phyloP scores from a whole-genome alignment of 2,888 invertebrate species.

The Caenorhabditis sp. region DNA sequence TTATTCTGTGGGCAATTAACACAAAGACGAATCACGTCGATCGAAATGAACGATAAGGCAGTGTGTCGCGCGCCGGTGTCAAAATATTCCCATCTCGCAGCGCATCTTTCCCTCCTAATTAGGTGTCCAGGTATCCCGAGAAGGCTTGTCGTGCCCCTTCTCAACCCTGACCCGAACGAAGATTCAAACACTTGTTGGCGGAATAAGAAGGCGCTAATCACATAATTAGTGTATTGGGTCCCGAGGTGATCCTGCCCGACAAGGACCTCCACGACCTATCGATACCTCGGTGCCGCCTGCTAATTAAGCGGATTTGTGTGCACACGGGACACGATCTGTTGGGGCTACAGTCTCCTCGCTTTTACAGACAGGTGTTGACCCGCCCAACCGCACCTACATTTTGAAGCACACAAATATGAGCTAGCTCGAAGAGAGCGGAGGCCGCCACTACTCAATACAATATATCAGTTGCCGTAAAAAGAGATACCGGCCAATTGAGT shows the following conservation, averaged over 20 bases:
- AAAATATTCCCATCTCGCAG: conserved; percentile 22
- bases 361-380: conserved; percentile 60
- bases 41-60: conserved; percentile 26
- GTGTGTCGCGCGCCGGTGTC: conserved; percentile 28
- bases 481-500: conserved; percentile 30
- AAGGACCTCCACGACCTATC: conserved; percentile 2
- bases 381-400: conserved; percentile 41
- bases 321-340: conserved; percentile 10
- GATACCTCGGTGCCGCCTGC: conserved; percentile 31
- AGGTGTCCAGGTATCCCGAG: conserved; percentile 6
- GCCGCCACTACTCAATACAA: conserved; percentile 1
- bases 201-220: conserved; percentile 36
- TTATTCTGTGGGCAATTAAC: conserved; percentile 39
- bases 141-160: not conserved
- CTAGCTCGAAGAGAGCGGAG: not conserved
- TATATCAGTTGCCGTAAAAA: conserved; percentile 15
- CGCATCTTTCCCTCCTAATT: conserved; percentile 24
- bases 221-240: conserved; percentile 36
- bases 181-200: conserved; percentile 46
- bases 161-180: conserved; percentile 38
- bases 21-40: conserved; percentile 38
- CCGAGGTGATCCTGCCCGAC: too few species aligned
- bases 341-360: conserved; percentile 16
- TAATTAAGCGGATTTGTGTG: conserved; percentile 49
- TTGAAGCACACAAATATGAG: conserved; percentile 37